Evolutionary conservation across 2,113 vertebrate genomes (phyloP).

Genomic region (Kryptolebias marmoratus): DNA sequence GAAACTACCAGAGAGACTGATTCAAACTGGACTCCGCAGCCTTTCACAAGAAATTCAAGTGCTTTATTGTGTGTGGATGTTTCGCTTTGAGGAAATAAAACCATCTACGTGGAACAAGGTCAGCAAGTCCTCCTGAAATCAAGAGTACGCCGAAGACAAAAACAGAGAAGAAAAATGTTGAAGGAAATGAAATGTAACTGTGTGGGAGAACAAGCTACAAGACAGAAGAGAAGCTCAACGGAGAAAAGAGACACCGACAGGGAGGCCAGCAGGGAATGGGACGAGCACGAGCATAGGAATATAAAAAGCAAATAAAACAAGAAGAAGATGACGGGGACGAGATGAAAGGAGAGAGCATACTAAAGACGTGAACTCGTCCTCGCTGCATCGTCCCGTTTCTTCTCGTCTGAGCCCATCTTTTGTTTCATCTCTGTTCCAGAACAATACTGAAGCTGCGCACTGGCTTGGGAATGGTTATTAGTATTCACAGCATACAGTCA

Average conservation of each 20-base stretch:
- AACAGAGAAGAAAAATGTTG: background rate
- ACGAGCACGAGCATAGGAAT: slow-evolving; percentile 14
- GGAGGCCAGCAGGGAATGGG: slow-evolving; percentile 28
- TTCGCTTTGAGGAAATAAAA: slow-evolving; percentile 10
- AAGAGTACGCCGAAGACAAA: background rate
- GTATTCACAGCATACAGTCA: slow-evolving; percentile 6
- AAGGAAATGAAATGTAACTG: slow-evolving; percentile 1
- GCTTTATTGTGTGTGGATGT: background rate
- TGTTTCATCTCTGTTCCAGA: slow-evolving; percentile 36
- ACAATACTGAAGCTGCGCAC: background rate
- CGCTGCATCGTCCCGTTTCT: slow-evolving; percentile 18
- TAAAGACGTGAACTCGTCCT: slow-evolving; percentile 43
- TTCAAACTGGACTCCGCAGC: slow-evolving; percentile 13
- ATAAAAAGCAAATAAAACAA: slow-evolving; percentile 42
- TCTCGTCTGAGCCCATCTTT: slow-evolving; percentile 7
- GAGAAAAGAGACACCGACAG: slow-evolving; percentile 5
- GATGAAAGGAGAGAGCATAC: slow-evolving; percentile 48
- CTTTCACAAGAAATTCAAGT: slow-evolving; percentile 20
- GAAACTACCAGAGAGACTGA: slow-evolving; percentile 16
- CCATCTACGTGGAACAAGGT: background rate
- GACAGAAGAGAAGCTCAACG: slow-evolving; percentile 7
- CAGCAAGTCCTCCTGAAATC: background rate
- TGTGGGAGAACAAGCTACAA: slow-evolving; percentile 4
- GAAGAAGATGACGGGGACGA: slow-evolving; percentile 15
- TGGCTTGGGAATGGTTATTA: slow-evolving; percentile 23